Evolutionary conservation across 2,888 invertebrate species (phyloP).

Genomic region (Lacanobia wlatinum): DNA sequence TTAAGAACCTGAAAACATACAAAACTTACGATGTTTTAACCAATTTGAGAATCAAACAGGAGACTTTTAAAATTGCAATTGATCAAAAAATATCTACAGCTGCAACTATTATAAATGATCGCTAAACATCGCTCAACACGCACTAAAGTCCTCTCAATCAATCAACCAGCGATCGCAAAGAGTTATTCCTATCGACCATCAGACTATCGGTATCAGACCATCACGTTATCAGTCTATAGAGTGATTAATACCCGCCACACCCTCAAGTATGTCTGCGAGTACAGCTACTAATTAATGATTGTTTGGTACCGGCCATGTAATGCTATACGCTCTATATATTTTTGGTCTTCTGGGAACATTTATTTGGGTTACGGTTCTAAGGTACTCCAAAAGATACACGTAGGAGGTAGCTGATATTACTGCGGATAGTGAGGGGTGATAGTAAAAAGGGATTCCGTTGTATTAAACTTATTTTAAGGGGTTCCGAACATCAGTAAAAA

Average conservation of each 20-base stretch:
- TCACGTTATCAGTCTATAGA: constrained; percentile 59
- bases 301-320: constrained; percentile 62
- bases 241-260: constrained; percentile 77
- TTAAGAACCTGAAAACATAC: no score
- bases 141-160: constrained; percentile 60
- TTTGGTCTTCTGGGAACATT: constrained; percentile 12
- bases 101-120: no score
- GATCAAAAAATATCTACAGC: no score
- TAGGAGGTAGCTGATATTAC: neutral
- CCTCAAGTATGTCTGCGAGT: constrained; percentile 66
- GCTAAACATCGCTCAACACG: no score
- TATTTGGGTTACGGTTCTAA: neutral
- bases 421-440: no score
- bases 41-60: no score
- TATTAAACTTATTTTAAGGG: no score
- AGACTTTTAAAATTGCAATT: no score
- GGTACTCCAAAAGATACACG: neutral
- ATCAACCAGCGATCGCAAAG: constrained; percentile 62
- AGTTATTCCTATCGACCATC: constrained; percentile 59
- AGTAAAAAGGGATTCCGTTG: no score
- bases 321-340: constrained; percentile 13
- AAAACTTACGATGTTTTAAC: no score
- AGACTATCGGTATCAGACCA: constrained; percentile 47
- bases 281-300: constrained; percentile 72
- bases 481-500: no score